Percentiles rank a stretch among this genome's conserved stretches.
Conservation (phyloP, 2,888 invertebrate genomes). For the Lasioglossum calceatum region DNA sequence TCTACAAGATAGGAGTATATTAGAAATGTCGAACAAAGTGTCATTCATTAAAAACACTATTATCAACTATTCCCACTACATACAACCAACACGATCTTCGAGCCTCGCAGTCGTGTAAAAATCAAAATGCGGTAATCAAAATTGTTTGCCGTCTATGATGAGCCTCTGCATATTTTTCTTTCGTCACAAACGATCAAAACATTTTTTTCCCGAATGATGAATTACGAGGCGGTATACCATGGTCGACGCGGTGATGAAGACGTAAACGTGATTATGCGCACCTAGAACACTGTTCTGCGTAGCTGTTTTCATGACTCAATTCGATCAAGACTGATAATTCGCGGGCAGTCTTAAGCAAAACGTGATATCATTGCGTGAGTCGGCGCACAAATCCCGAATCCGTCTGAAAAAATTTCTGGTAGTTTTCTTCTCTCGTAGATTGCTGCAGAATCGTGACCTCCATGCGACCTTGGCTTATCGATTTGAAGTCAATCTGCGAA, state of each 20-base stretch:
- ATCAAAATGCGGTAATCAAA: not conserved
- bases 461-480: constrained; percentile 66
- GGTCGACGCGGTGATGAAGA: not conserved
- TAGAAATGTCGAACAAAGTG: not conserved
- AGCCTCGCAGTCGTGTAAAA: not conserved
- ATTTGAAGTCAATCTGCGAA: constrained; percentile 50
- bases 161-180: not conserved
- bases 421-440: constrained; percentile 63
- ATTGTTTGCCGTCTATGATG: not conserved
- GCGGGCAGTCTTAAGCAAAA: constrained; percentile 32
- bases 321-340: constrained; percentile 26
- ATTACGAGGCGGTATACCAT: not conserved
- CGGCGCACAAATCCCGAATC: constrained; percentile 12
- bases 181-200: not conserved
- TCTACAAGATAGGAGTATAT: not conserved
- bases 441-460: constrained; percentile 58
- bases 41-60: not conserved
- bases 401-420: constrained; percentile 21
- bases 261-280: constrained; percentile 30
- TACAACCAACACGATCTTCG: not conserved
- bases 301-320: not conserved
- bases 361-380: constrained; percentile 25
- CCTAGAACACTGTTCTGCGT: constrained; percentile 18
- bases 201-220: constrained; percentile 7
- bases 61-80: not conserved